Percentiles rank a stretch among this genome's conserved stretches.
Evolutionary conservation across 1,140 invertebrate species (phyloP).

Genomic region (Drosophila kurseongensis): DNA sequence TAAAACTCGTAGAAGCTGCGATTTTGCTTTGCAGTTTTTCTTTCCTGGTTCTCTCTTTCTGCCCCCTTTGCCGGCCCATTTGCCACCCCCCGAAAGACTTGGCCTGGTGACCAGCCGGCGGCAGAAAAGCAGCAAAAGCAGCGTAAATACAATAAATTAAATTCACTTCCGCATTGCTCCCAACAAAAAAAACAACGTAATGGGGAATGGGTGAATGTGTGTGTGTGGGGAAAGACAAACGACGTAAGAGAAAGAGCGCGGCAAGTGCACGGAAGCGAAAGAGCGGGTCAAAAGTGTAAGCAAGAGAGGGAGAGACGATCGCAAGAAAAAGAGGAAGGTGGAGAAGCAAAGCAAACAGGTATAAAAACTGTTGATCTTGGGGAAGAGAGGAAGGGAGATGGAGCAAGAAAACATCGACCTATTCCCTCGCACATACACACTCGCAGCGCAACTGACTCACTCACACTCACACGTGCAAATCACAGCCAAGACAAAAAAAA

Average conservation of each 20-base stretch:
- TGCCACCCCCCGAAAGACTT: constrained; percentile 17
- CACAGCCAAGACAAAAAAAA: constrained; percentile 46
- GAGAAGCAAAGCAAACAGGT: constrained; percentile 63
- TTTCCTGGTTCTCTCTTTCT: constrained; percentile 54
- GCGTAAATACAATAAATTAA: constrained; percentile 84
- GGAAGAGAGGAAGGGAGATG: constrained; percentile 8
- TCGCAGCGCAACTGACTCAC: constrained; percentile 42
- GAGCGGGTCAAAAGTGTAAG: constrained; percentile 45
- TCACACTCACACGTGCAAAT: constrained; percentile 58
- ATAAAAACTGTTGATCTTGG: constrained; percentile 72
- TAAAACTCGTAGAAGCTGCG: constrained; percentile 53
- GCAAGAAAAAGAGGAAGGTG: constrained; percentile 15
- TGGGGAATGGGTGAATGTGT: constrained; percentile 50
- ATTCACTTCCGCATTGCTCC: constrained; percentile 85
- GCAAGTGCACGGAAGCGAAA: constrained; percentile 66
- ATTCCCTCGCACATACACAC: constrained; percentile 28
- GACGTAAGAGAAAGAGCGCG: constrained; percentile 61
- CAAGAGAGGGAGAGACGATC: constrained; percentile 39
- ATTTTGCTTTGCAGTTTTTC: constrained; percentile 42
- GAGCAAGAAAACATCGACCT: constrained; percentile 41
- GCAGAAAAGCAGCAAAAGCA: constrained; percentile 51
- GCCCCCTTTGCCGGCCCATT: neutral
- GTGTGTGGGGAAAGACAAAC: constrained; percentile 53
- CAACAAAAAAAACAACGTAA: constrained; percentile 73
- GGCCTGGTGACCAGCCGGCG: constrained; percentile 57